These are phyloP conservation scores for Erebia palarica DNA, from an alignment of 2,888 invertebrate genomes.

Conservation along the genomic window DNA sequence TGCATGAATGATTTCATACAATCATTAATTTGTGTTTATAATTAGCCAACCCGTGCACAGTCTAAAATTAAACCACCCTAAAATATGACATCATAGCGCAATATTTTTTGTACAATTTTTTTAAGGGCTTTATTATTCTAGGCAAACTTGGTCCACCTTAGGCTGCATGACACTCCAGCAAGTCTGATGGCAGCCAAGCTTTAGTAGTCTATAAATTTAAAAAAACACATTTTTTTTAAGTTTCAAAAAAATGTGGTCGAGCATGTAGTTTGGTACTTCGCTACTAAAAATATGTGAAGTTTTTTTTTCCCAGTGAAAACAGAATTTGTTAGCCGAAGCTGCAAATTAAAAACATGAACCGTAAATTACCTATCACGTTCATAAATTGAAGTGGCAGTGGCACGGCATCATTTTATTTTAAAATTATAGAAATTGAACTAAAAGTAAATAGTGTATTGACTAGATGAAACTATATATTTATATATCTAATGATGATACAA, in stretches of 20 bases:
- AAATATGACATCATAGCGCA: background rate
- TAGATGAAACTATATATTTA: too few species aligned
- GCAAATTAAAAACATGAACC: constrained; percentile 10
- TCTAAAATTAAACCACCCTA: background rate
- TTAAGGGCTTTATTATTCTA: too few species aligned
- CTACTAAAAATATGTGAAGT: constrained; percentile 10
- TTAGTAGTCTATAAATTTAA: too few species aligned
- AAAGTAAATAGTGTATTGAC: too few species aligned
- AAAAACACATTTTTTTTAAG: too few species aligned
- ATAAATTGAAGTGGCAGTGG: constrained; percentile 7
- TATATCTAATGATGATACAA: too few species aligned
- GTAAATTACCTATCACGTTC: constrained; percentile 8
- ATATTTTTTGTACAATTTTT: background rate
- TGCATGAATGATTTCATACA: too few species aligned
- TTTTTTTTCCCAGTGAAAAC: background rate
- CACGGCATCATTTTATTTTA: constrained; percentile 3
- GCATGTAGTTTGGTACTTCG: background rate
- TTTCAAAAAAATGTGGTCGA: background rate
- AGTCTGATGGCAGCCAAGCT: too few species aligned
- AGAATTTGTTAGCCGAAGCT: constrained; percentile 4
- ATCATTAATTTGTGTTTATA: too few species aligned
- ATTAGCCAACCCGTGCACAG: too few species aligned
- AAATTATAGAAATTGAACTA: background rate
- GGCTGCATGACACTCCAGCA: too few species aligned
- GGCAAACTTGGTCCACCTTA: too few species aligned